Conservation (phyloP, 2,113 vertebrate genomes). For the Protobothrops mucrosquamatus region DNA sequence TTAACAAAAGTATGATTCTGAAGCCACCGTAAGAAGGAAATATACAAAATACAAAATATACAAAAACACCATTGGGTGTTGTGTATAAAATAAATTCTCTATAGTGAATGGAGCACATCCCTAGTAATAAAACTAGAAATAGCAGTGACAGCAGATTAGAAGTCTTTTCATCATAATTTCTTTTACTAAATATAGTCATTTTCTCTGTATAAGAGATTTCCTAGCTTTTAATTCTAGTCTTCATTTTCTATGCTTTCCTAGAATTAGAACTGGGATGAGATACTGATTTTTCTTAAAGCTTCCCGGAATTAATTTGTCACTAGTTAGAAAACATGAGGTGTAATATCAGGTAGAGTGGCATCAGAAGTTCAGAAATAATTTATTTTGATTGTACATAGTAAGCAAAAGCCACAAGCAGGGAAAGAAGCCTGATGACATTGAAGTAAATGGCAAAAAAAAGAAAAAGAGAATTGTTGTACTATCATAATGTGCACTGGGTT, state of each 20-base stretch:
- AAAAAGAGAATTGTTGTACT: not conserved
- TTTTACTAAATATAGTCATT: not conserved
- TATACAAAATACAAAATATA: conserved; percentile 6
- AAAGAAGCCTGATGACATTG: not conserved
- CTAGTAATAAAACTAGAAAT: not conserved
- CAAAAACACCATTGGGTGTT: not conserved
- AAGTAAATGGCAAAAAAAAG: not conserved
- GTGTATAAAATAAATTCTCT: not conserved
- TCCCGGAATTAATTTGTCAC: not conserved
- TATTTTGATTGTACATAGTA: not conserved
- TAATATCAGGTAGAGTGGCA: not conserved
- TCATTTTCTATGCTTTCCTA: not conserved
- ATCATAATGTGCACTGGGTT: not conserved
- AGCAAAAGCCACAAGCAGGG: not conserved
- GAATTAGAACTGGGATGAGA: not conserved
- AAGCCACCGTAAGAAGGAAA: not conserved
- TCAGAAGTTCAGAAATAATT: conserved; percentile 4
- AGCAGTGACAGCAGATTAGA: not conserved
- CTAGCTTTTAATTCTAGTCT: not conserved
- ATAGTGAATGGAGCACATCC: not conserved
- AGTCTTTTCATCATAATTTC: not conserved
- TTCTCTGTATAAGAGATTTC: not conserved
- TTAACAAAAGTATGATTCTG: conserved; percentile 4
- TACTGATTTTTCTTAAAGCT: not conserved
- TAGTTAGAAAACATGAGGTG: conserved; percentile 1